Evolutionary conservation across 2,113 vertebrate species (phyloP).

Genomic region (Rissa tridactyla): DNA sequence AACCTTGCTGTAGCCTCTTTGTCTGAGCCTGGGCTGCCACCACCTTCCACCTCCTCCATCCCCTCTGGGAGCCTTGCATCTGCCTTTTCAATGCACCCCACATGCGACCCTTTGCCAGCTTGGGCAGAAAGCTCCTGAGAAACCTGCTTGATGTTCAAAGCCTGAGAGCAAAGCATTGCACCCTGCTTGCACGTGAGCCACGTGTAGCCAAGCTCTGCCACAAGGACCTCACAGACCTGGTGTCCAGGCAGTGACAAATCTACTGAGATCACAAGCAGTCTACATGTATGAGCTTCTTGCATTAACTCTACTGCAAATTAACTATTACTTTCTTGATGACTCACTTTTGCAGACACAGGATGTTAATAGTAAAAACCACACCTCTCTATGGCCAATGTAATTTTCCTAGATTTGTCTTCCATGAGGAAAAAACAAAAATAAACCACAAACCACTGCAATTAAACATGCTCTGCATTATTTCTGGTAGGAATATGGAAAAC

Average conservation of each 20-base stretch:
- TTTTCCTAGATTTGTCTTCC: not conserved
- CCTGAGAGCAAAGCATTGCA: not conserved
- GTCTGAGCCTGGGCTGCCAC: not conserved
- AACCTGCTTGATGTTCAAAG: rapidly evolving
- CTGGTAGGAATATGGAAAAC: not conserved
- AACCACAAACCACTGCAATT: not conserved
- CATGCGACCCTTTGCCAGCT: rapidly evolving
- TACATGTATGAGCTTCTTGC: not conserved
- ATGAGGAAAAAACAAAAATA: not conserved
- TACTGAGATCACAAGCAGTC: not conserved
- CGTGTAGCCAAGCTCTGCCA: not conserved
- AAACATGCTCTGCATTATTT: not conserved
- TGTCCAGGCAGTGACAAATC: not conserved
- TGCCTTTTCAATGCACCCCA: not conserved
- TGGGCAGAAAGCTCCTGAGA: not conserved
- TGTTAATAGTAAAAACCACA: not conserved
- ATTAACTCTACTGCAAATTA: not conserved
- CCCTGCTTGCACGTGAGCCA: not conserved
- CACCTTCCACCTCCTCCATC: not conserved
- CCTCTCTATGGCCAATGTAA: not conserved
- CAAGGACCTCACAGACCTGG: not conserved
- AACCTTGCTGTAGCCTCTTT: not conserved
- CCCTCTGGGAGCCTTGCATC: rapidly evolving
- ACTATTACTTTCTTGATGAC: not conserved
- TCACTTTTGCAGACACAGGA: not conserved